A percentile compares a stretch with the other conserved stretches of the same genome.
Evolutionary conservation across 2,888 invertebrate genomes (phyloP).

Genomic region (Sussaba pulchella): DNA sequence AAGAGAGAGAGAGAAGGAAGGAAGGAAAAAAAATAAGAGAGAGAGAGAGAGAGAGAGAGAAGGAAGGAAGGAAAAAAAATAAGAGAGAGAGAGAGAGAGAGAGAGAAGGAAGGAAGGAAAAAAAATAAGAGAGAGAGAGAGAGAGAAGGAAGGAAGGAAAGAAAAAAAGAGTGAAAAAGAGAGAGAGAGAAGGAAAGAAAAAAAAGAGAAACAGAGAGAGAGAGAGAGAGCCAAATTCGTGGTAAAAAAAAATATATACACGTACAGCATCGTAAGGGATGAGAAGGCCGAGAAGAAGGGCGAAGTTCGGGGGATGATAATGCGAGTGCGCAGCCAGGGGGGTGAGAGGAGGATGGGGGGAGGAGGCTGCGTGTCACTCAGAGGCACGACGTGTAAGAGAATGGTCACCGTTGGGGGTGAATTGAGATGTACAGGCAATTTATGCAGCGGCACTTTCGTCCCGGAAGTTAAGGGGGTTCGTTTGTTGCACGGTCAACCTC

Average conservation of each 20-base stretch:
- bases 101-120: too few relatives aligned
- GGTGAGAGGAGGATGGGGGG: conserved; percentile 68
- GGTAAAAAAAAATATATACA: conserved; percentile 1
- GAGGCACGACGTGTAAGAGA: conserved; percentile 61
- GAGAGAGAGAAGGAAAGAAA: too few relatives aligned
- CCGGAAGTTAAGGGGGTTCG: conserved; percentile 70
- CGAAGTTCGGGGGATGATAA: conserved; percentile 73
- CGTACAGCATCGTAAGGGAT: not conserved
- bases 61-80: too few relatives aligned
- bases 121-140: too few relatives aligned
- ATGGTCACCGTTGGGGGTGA: conserved; percentile 77
- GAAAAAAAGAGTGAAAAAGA: too few relatives aligned
- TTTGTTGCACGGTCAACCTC: conserved; percentile 23
- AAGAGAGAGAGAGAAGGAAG: too few relatives aligned
- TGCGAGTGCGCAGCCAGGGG: conserved; percentile 73
- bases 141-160: too few relatives aligned
- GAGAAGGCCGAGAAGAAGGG: conserved; percentile 3
- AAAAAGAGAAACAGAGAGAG: too few relatives aligned
- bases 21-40: too few relatives aligned
- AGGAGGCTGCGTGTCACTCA: conserved; percentile 50
- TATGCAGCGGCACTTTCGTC: conserved; percentile 80
- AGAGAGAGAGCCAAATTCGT: not conserved
- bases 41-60: too few relatives aligned
- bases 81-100: too few relatives aligned
- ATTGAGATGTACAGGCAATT: conserved; percentile 82